Base-by-base conservation (phyloP, 2,888 invertebrate species). In the Pseudolycoriella hygida region DNA sequence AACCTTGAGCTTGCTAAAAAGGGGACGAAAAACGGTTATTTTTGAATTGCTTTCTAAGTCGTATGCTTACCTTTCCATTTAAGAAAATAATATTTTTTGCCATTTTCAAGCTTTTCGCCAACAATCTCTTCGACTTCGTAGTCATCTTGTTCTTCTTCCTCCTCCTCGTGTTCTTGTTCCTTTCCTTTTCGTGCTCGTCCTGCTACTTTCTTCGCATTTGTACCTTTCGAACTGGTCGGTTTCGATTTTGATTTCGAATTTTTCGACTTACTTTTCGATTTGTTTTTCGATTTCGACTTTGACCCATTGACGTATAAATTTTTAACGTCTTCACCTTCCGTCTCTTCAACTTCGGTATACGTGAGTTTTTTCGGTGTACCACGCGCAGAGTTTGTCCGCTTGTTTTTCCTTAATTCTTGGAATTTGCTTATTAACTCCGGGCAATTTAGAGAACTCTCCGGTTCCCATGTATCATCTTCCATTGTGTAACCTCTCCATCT, bases 401-500 rank as follows among this genome's bases (percentile, higher is more conserved):
- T 34, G 12, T 34, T 73, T 63, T 80, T 79, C 17, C 71, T 71
- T 73, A 82, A 77, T 14, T 34, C 34, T 12, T 34, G 34, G 56
- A 82, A 87, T 54, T 74, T 80, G 15, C 73, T 69, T 25, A 87
- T 80, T 6, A 85, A 62, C 39, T 84, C 81, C 1, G 74, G 65
- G 57, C 86, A 87, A 53, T 76, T 77, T 43, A 88, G 67, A 59
- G 87, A 76, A 43, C 72, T 72, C 57, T 86, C 85, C 0, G 85
- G 85, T 59, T 87, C 87, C 87, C 87, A 87, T 1, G 83, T 80
- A 57, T 83, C 80, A 48, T 78, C 76, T 42, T 74, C 71, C 14
- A 68, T 59, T 1, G 74, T 69, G 67, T 79, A 88, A 18, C 86
- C 86, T 58, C 86, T 86, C 87, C 87, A 88, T 50, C 80, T 76